Evolutionary conservation across 2,113 vertebrate genomes (phyloP), one percentile per base, ranked within the genome.

Genomic region (Otus sunia): DNA sequence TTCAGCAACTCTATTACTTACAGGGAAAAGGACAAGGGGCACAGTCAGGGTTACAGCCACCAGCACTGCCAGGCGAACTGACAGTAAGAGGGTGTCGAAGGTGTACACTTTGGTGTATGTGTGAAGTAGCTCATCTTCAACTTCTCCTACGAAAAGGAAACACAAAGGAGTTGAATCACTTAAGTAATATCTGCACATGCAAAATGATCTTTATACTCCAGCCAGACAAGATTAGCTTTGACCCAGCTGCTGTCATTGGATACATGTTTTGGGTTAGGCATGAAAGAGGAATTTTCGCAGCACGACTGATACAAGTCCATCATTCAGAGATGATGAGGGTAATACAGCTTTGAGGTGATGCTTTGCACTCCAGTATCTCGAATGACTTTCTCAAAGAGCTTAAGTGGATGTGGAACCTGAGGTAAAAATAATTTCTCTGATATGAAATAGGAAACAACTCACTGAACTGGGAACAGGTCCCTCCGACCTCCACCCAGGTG

Each of bases 1-100:
- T 69, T 60, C 39, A 36, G 64, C 63, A 73, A 21, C 27, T 37
- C 3, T 37, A 4, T 58, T 97, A 99, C 99, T 99, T 95, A 99
- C 99, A 1, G 99, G 99, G 74, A 99, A 99, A 30, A 99, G 98
- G 72, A 99, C 99, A 39, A 99, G 99, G 85, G 99, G 99, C 45
- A 99, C 99, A 0, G 99, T 99, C 72, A 99, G 96, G 0, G 99
- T 99, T 37, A 99, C 99, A 7, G 99, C 99, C 25, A 99, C 98
- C 78, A 99, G 98, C 26, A 99, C 99, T 4, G 99, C 99, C 96
- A 99, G 60, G 43, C 99, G 99, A 63, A 99, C 99, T 92, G 99
- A 81, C 93, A 99, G 98, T 80, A 99, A 92, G 91, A 99, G 94
- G 1, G 98, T 97, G 29, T 99, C 99, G 3, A 99, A 99, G 22